Evolutionary conservation across 2,888 invertebrate genomes (phyloP), one percentile per base, ranked within the genome.

Genomic region (Acholoe squamosa): DNA sequence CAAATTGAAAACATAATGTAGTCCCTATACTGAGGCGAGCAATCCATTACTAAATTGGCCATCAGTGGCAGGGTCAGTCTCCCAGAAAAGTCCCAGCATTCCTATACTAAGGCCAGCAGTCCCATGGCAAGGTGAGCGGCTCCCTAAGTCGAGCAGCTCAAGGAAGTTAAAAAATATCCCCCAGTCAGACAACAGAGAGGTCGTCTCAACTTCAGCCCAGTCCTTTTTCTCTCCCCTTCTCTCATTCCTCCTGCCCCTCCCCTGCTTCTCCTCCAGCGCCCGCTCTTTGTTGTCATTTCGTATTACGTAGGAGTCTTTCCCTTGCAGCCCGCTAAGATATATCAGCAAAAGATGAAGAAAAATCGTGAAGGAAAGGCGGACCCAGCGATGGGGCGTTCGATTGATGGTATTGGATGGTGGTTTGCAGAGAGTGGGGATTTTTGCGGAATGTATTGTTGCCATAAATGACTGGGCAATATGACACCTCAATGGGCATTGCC

Each of bases 371-470:
- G 84, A 84, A 77, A 5, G n/a, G 22, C 84, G 22, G 43, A 5
- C 25, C 34, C 19, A 43, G 84, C 43, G 25, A 84, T 84, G 84
- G 51, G 84, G 3, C 51, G 43, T 34, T 28, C 84, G 33, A 84
- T 84, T 51, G 84, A 84, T 84, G 84, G 84, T 84, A 43, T 43
- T 84, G 43, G 84, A 33, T 43, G 84, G 77, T 19, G 77, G 84
- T 84, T 84, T 84, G 84, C 51, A 51, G 51, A 84, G 84, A 51
- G 77, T 43, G 34, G 25, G 71, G 14, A 61, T 84, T 84, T 84
- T 84, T 84, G 84, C 28, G n/a, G 43, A 34, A 84, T 84, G 84
- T n/a, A 84, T 84, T 84, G 84, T 84, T 84, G 84, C 84, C 51
- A 84, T 84, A 34, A 51, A 84, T 1, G 43, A 51, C 51, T 22